Conservation (phyloP, 2,113 vertebrate genomes). For the Orientallactaga bullata region DNA sequence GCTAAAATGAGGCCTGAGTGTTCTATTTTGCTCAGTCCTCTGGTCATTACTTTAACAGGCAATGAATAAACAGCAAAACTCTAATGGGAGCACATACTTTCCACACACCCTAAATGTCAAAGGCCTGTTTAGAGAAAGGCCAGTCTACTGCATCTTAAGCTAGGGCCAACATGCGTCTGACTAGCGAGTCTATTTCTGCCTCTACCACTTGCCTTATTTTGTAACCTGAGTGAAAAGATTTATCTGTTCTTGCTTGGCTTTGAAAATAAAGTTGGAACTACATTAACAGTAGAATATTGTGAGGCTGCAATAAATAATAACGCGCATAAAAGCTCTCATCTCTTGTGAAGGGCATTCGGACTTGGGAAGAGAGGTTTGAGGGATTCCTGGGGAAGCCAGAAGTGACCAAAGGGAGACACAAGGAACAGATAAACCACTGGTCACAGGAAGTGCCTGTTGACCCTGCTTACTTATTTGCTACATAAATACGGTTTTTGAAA, state of each 20-base stretch:
- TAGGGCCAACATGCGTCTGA: conserved; percentile 52
- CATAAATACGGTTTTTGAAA: conserved; percentile 72
- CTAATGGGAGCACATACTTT: conserved; percentile 65
- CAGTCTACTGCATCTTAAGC: conserved; percentile 24
- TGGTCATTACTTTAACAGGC: conserved; percentile 58
- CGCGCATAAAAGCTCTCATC: conserved; percentile 51
- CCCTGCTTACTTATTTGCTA: conserved; percentile 65
- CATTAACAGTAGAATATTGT: background rate
- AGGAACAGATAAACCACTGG: conserved; percentile 40
- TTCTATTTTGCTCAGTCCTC: conserved; percentile 59
- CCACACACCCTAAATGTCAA: conserved; percentile 63
- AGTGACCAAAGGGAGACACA: background rate
- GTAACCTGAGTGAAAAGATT: conserved; percentile 57
- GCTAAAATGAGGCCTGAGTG: conserved; percentile 20
- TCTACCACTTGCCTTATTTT: background rate
- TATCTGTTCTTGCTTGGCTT: conserved; percentile 56
- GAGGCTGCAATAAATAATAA: conserved; percentile 52
- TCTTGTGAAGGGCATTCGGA: background rate
- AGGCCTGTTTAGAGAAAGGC: conserved; percentile 62
- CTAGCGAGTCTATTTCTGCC: conserved; percentile 49
- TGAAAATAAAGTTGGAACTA: conserved; percentile 61
- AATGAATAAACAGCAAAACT: conserved; percentile 63
- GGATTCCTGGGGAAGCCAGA: background rate
- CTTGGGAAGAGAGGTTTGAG: conserved; percentile 16
- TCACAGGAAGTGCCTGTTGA: conserved; percentile 55